Conservation (phyloP, 2,888 invertebrate genomes). For the Argyresthia albistria region DNA sequence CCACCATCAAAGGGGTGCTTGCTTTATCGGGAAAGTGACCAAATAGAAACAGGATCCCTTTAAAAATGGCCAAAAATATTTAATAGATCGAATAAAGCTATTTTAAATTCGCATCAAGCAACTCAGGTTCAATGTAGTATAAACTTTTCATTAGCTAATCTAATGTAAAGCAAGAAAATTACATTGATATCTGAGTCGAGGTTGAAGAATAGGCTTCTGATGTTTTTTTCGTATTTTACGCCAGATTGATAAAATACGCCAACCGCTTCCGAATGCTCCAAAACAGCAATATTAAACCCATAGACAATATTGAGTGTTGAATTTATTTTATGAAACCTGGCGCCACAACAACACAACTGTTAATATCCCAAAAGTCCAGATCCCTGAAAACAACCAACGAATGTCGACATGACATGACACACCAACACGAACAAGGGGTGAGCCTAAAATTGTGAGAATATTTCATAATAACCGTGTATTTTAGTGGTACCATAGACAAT, state of each 20-base stretch:
- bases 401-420: too few species aligned
- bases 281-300: not conserved
- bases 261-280: not conserved
- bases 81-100: conserved; percentile 18
- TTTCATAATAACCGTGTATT: too few species aligned
- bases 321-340: not conserved
- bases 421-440: too few species aligned
- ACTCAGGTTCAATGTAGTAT: conserved; percentile 19
- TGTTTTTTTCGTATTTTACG: not conserved
- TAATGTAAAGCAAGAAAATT: not conserved
- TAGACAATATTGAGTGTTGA: not conserved
- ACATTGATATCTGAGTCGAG: not conserved
- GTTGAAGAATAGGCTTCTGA: not conserved
- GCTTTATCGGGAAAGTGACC: not conserved
- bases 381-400: too few species aligned
- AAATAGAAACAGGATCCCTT: conserved; percentile 16
- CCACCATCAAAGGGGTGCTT: conserved; percentile 1
- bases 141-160: not conserved
- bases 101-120: conserved; percentile 20
- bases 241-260: too few species aligned
- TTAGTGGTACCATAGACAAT: conserved; percentile 18
- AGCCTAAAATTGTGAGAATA: too few species aligned
- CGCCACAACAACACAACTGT: conserved; percentile 4
- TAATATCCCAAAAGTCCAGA: too few species aligned
- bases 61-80: conserved; percentile 19